A percentile compares a stretch with the other conserved stretches of the same genome.
phyloP scores from a whole-genome alignment of 2,888 invertebrate genomes.

The Nyleta sp. region DNA sequence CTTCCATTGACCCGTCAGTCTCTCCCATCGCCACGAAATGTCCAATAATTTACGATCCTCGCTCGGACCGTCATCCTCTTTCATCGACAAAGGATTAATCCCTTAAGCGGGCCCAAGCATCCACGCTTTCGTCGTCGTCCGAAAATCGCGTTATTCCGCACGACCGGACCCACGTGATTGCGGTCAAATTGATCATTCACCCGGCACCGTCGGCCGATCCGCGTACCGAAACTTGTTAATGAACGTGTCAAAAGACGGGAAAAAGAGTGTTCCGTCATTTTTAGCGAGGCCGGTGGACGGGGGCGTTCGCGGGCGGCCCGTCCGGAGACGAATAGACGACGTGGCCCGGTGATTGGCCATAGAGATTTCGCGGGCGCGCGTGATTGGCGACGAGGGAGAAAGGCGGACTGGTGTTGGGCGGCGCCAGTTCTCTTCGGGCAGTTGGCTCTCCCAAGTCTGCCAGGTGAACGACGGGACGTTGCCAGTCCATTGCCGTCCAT shows the following conservation, averaged over 20 bases:
- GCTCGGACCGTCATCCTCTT: too few relatives aligned
- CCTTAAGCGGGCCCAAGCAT: too few relatives aligned
- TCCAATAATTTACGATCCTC: too few relatives aligned
- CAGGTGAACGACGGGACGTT: slow-evolving; percentile 79
- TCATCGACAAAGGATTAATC: too few relatives aligned
- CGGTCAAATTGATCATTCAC: too few relatives aligned
- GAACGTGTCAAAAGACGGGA: slow-evolving; percentile 3
- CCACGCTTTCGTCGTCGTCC: not conserved
- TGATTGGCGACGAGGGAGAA: slow-evolving; percentile 64
- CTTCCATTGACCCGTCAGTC: too few relatives aligned
- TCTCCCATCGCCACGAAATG: too few relatives aligned
- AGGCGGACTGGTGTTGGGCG: slow-evolving; percentile 41
- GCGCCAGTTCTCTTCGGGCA: not conserved
- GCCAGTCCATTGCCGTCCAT: slow-evolving; percentile 82
- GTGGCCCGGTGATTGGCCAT: slow-evolving; percentile 69
- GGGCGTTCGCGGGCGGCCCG: not conserved
- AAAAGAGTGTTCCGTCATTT: slow-evolving; percentile 25
- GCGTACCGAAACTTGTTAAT: slow-evolving; percentile 14
- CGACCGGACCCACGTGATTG: too few relatives aligned
- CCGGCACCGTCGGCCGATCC: too few relatives aligned
- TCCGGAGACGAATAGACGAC: slow-evolving; percentile 11
- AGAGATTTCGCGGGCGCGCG: slow-evolving; percentile 10
- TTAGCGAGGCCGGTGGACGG: slow-evolving; percentile 42
- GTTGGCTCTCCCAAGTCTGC: slow-evolving; percentile 70
- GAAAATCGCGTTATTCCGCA: slow-evolving; percentile 1